A percentile compares a stretch with the other conserved stretches of the same genome.
These are phyloP conservation scores for Galerucella calmariensis DNA, from an alignment of 2,888 invertebrate species.

Conservation along the genomic window DNA sequence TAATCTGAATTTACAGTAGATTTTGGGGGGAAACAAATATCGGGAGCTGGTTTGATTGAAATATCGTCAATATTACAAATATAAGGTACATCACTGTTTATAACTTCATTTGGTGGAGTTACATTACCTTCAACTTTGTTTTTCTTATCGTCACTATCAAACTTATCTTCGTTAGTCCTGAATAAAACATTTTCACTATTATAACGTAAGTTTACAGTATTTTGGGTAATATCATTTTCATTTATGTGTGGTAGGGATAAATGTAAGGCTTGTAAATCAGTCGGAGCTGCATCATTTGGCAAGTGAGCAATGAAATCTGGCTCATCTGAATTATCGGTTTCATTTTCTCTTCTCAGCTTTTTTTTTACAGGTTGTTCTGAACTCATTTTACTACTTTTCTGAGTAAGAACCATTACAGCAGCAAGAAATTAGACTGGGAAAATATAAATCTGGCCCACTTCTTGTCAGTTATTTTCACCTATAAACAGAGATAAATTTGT, in stretches of 20 bases:
- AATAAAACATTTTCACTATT: slow-evolving; percentile 48
- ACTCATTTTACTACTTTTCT: slow-evolving; percentile 72
- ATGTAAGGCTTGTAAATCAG: slow-evolving; percentile 59
- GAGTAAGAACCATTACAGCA: slow-evolving; percentile 74
- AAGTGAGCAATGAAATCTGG: slow-evolving; percentile 68
- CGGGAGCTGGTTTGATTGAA: slow-evolving; percentile 54
- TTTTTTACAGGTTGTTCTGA: slow-evolving; percentile 88
- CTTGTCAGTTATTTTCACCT: slow-evolving; percentile 20
- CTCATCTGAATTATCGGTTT: slow-evolving; percentile 70
- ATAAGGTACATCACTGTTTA: slow-evolving; percentile 31
- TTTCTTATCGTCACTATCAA: slow-evolving; percentile 39
- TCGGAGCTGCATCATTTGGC: slow-evolving; percentile 62
- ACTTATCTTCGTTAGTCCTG: slow-evolving; percentile 49
- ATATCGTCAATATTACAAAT: slow-evolving; percentile 48
- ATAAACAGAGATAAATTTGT: neutral
- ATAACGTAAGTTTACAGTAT: slow-evolving; percentile 55
- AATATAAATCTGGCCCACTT: slow-evolving; percentile 32
- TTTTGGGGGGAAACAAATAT: slow-evolving; percentile 44
- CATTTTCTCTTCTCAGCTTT: slow-evolving; percentile 76
- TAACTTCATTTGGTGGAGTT: neutral
- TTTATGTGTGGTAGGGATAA: slow-evolving; percentile 57
- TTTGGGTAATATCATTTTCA: slow-evolving; percentile 58
- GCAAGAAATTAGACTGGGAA: slow-evolving; percentile 28
- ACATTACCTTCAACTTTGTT: neutral
- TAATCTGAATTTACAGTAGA: slow-evolving; percentile 1